phyloP scores from a whole-genome alignment of 1,140 invertebrate species.

The Colletes gigas region DNA sequence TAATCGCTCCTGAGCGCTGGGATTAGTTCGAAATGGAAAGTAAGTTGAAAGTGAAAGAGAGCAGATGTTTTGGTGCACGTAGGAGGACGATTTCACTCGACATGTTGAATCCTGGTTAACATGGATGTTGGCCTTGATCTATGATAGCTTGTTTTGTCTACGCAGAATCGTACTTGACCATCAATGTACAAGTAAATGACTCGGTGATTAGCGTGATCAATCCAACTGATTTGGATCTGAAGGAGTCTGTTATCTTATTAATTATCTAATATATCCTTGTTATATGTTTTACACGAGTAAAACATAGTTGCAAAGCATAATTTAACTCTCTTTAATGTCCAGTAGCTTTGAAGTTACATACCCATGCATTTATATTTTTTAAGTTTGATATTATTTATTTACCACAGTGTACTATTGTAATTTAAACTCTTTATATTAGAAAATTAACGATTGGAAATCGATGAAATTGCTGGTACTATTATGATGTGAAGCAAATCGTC shows the following conservation, averaged over 20 bases:
- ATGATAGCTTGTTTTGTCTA: neutral
- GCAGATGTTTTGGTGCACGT: slow-evolving; percentile 31
- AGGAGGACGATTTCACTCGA: slow-evolving; percentile 54
- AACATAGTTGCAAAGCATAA: too few species aligned
- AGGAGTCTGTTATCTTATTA: too few species aligned
- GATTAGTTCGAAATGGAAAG: slow-evolving; percentile 64
- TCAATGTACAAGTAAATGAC: too few species aligned
- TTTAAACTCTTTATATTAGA: too few species aligned
- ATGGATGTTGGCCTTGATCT: slow-evolving; percentile 21
- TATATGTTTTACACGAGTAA: too few species aligned
- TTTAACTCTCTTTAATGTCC: too few species aligned
- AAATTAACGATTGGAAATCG: neutral
- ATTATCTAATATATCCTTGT: too few species aligned
- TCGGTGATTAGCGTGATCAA: neutral
- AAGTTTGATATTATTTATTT: too few species aligned
- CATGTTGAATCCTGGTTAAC: neutral
- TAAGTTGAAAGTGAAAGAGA: slow-evolving; percentile 66
- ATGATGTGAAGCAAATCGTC: neutral
- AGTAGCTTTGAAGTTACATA: too few species aligned
- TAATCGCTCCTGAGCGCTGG: neutral
- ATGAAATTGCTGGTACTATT: neutral
- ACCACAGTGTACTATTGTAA: too few species aligned
- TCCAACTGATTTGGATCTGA: neutral
- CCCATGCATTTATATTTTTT: too few species aligned
- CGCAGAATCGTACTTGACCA: too few species aligned